Conservation (phyloP, 2,888 invertebrate species). For the Drosophila eohydei region DNA sequence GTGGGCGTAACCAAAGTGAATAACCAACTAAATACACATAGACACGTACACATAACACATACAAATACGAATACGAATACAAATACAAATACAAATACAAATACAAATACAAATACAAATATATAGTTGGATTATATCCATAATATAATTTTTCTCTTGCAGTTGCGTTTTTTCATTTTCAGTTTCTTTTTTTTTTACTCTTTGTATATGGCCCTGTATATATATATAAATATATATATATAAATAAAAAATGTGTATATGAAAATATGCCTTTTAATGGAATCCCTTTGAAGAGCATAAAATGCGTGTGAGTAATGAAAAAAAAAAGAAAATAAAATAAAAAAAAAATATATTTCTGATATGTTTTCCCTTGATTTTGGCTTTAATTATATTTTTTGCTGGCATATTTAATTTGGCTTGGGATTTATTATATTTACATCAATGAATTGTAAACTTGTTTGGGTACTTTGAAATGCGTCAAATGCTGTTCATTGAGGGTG, state of each 20-base stretch:
- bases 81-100: constrained; percentile 55
- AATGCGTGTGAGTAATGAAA: constrained; percentile 41
- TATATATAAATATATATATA: constrained; percentile 3
- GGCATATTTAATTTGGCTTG: constrained; percentile 24
- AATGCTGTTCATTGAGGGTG: constrained; percentile 23
- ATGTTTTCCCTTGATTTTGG: constrained; percentile 12
- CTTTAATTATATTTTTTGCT: constrained; percentile 14
- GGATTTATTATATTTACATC: constrained; percentile 63
- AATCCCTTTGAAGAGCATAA: constrained; percentile 22
- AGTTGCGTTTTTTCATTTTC: constrained; percentile 34
- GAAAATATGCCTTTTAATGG: constrained; percentile 26
- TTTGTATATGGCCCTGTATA: constrained; percentile 44
- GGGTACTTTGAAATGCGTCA: constrained; percentile 30
- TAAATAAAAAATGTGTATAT: not conserved
- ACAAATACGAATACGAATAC: constrained; percentile 74
- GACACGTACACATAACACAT: constrained; percentile 85
- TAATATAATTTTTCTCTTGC: constrained; percentile 53
- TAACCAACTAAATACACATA: constrained; percentile 83
- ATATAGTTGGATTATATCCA: constrained; percentile 67
- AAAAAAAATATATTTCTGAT: constrained; percentile 11
- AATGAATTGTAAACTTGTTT: constrained; percentile 54
- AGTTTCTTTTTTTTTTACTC: constrained; percentile 20
- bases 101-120: constrained; percentile 76
- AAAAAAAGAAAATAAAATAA: constrained; percentile 28
- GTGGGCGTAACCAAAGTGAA: constrained; percentile 37